A percentile compares a stretch with the other conserved stretches of the same genome.
Conservation (phyloP, 2,888 invertebrate species). For the Dasypogon diadema region DNA sequence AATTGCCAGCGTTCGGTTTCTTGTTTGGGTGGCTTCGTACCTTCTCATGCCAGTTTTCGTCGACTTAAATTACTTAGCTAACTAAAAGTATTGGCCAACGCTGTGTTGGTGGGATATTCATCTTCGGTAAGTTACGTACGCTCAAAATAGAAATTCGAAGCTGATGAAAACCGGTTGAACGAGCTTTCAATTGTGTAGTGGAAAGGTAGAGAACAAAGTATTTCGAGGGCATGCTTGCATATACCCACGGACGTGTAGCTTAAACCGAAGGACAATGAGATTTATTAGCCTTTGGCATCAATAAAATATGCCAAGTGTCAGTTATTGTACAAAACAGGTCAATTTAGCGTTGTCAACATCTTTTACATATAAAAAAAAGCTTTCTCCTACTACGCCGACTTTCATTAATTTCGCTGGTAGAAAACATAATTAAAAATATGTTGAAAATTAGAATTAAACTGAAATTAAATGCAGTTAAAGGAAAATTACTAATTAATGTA, state of each 20-base stretch:
- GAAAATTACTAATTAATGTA: background rate
- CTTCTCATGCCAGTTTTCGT: background rate
- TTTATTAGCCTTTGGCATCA: slow-evolving; percentile 9
- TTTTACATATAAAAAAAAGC: too few relatives aligned
- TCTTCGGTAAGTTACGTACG: background rate
- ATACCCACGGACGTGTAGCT: background rate
- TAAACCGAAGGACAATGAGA: background rate
- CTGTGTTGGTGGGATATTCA: background rate
- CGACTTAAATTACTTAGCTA: slow-evolving; percentile 12
- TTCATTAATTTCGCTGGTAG: background rate
- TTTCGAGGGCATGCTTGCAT: background rate
- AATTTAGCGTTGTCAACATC: background rate
- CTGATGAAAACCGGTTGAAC: slow-evolving; percentile 20
- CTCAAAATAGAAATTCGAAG: background rate
- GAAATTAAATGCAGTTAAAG: background rate
- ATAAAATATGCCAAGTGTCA: slow-evolving; percentile 36
- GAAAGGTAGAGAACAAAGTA: background rate
- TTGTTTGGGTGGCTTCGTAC: background rate
- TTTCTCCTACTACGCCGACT: background rate
- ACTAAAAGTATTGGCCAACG: background rate
- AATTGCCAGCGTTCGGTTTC: slow-evolving; percentile 17
- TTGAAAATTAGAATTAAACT: background rate
- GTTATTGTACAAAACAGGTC: too few relatives aligned
- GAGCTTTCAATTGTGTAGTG: slow-evolving; percentile 16
- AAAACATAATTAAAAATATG: too few relatives aligned